phyloP scores from a whole-genome alignment of 2,113 vertebrate genomes.

The Myiozetetes cayanensis region DNA sequence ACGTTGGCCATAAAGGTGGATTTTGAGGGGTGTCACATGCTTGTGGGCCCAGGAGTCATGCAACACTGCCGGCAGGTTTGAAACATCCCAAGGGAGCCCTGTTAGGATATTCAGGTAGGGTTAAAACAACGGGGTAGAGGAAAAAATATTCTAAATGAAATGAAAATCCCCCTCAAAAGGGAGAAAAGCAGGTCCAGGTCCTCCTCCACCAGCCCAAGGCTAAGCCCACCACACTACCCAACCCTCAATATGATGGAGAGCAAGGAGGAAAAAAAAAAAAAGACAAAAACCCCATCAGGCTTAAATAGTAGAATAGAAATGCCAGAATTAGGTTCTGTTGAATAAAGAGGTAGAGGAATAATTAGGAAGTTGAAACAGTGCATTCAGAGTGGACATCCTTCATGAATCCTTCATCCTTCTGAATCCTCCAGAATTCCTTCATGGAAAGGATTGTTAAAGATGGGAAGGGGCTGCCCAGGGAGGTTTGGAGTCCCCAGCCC shows the following conservation, averaged over 20 bases:
- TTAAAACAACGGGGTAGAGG: not conserved
- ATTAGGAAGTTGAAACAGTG: not conserved
- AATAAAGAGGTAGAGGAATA: not conserved
- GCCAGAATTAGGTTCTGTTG: not conserved
- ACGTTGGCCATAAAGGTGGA: accelerated
- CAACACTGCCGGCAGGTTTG: not conserved
- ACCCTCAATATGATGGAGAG: not conserved
- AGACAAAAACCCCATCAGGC: too few relatives aligned
- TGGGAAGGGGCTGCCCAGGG: not conserved
- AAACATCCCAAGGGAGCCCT: not conserved
- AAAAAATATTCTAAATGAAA: not conserved
- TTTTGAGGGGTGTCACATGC: accelerated
- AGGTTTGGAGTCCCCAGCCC: not conserved
- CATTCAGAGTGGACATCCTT: not conserved
- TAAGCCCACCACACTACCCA: not conserved
- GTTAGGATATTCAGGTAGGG: too few relatives aligned
- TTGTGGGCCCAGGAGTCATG: accelerated
- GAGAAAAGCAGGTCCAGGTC: not conserved
- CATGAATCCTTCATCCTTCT: too few relatives aligned
- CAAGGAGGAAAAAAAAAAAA: not conserved
- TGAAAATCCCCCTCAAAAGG: not conserved
- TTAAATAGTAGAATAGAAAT: not conserved
- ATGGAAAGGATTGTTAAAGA: not conserved
- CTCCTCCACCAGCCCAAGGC: not conserved
- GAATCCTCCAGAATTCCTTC: too few relatives aligned